These are phyloP conservation scores for Cyphomyrus plagiostoma DNA, from an alignment of 2,113 vertebrate genomes.

Conservation along the genomic window DNA sequence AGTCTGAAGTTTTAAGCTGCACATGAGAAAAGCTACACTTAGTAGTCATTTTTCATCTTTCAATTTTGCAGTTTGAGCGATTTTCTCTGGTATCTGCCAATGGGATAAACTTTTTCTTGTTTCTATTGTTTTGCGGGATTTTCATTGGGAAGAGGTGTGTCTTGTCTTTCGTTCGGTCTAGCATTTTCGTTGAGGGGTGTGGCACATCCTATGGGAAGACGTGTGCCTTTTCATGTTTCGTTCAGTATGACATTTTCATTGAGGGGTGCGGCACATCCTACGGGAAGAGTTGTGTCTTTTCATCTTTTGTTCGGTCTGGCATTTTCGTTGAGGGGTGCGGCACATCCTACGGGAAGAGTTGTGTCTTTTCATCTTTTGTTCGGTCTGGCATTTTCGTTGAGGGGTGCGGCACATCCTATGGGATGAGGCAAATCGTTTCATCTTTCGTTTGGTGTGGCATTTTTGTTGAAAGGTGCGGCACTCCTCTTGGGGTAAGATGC, in stretches of 20 bases:
- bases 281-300: not conserved
- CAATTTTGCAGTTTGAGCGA: not conserved
- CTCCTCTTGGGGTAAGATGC: not conserved
- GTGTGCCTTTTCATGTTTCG: not conserved
- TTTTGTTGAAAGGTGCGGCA: too few relatives aligned
- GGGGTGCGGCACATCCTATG: not conserved
- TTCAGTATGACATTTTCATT: not conserved
- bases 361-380: not conserved
- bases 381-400: not conserved
- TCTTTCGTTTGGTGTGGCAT: not conserved
- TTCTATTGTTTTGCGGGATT: not conserved
- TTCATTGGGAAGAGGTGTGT: not conserved
- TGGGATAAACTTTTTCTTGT: not conserved
- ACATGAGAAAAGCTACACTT: not conserved
- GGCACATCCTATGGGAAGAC: too few relatives aligned
- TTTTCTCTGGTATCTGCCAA: not conserved
- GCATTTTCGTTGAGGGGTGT: too few relatives aligned
- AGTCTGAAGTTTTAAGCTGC: not conserved
- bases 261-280: not conserved
- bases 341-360: not conserved
- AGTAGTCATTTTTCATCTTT: not conserved
- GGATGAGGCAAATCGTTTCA: not conserved
- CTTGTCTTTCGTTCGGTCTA: too few relatives aligned
- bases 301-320: too few relatives aligned
- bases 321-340: too few relatives aligned